These are phyloP conservation scores for Apodemus sylvaticus DNA, from an alignment of 2,113 vertebrate species.

Conservation along the genomic window DNA sequence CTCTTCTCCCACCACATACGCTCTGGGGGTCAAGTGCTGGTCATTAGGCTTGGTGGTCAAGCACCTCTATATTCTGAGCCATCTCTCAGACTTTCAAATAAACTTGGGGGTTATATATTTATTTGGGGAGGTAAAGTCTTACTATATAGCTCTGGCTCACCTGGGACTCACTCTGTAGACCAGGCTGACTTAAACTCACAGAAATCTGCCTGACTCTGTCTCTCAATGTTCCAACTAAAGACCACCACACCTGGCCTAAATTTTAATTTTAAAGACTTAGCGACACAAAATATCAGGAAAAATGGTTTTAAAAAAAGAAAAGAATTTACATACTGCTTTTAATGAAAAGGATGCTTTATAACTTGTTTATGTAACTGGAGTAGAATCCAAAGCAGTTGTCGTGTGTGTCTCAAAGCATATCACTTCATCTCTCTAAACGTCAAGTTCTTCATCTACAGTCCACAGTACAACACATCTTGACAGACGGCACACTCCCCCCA, in stretches of 20 bases:
- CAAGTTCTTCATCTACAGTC: conserved; percentile 4
- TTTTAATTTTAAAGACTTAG: neutral
- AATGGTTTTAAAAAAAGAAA: no score
- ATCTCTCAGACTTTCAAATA: neutral
- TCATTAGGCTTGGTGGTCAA: neutral
- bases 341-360: neutral
- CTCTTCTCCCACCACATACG: neutral
- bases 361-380: neutral
- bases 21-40: neutral
- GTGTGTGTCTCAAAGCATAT: neutral
- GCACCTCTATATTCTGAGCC: neutral
- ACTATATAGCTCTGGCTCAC: neutral
- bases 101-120: neutral
- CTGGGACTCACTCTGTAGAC: neutral
- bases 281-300: neutral
- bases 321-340: neutral
- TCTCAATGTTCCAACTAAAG: neutral
- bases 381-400: neutral
- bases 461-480: neutral
- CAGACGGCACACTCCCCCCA: neutral
- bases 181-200: neutral
- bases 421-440: neutral
- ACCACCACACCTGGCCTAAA: neutral
- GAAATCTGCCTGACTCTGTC: neutral
- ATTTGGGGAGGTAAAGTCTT: neutral